Evolutionary conservation across 1,140 invertebrate species (phyloP), one percentile per base, ranked within the genome.

Genomic region (Zaprionus nigranus): DNA sequence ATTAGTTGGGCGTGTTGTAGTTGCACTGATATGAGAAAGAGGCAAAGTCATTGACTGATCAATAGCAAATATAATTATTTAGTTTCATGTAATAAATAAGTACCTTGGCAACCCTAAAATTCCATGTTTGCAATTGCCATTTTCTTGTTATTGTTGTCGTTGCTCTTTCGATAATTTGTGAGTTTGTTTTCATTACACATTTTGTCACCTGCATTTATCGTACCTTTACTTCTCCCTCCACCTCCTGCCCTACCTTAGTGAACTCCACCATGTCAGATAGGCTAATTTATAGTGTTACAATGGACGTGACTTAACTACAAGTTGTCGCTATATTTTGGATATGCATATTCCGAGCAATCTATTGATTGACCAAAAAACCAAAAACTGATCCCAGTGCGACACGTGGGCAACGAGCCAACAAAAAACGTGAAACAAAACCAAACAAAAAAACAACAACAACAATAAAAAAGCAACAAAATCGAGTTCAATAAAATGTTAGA

Each of bases 231-330:
- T 20, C 28, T 5, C 12, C 30, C 28, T n/a, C 11, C 22, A 4
- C 0, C 54, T 3, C 26, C 6, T 1, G 0, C 12, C 20, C 56
- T 38, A 9, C 28, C 3, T 13, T 13, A 20, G 1, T 28, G 58
- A 34, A 34, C 13, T 11, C 36, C 51, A 40, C 36, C 34, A 26
- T 68, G 61, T 62, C 66, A 80, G 67, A 63, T 77, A 54, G 59
- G 57, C 75, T 79, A 76, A 82, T 86, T 86, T 86, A 77, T 79
- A 66, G 68, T 79, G 80, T 87, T 80, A 80, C 69, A 63, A 67
- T 63, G 62, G 36, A 80, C 83, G 83, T 87, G 83, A 87, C 83
- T 80, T 59, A 74, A 73, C 73, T 86, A 63, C 66, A 65, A 70
- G 66, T 67, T 40, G 51, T 34, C 60, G 11, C 24, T 56, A 40